Base-by-base conservation (phyloP, 1,140 invertebrate species). In the Hyles euphorbiae region DNA sequence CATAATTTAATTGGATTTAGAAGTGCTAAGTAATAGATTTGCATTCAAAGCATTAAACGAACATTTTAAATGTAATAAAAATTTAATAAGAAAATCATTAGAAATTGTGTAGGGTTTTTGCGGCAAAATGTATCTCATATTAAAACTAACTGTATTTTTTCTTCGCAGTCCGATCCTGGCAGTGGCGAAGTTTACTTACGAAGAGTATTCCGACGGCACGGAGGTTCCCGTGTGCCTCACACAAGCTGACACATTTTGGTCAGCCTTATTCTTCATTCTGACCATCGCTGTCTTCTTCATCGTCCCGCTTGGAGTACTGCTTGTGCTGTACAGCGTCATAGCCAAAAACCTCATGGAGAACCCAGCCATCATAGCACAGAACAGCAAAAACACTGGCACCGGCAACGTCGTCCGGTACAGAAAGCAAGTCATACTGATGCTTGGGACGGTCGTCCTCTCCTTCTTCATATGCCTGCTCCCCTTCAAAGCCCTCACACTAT, bases 391-490 rank as follows among this genome's bases (percentile, higher is more conserved):
- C 65, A 73, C 90, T 55, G 82, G 85, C 11, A 67, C 78, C 3
- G 87, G 85, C 45, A 89, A 86, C 52, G 86, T 88, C 9, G 70
- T 92, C 32, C 73, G 90, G 56, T 94, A 94, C 56, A 90, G 94
- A 49, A 94, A 94, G 74, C 94, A 94, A 88, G 93, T 94, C n/a
- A 95, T 98, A 6, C 75, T 96, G 22, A 98, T 98, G 96, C 88
- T 98, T 8, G 95, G 94, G 3, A 95, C 96, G 2, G 96, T 98
- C 0, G 96, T 98, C 0, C 75, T 95, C n/a, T 94, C 95, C 8
- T 98, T 98, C 84, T 98, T 98, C 81, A 87, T 97, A 34, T 98
- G 96, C 75, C 90, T 98, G 33, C 82, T 98, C 48, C 97, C 97
- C 3, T 96, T 98, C 76, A 91, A 95, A 48, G 92, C 96, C 3